Base-by-base conservation (phyloP, 1,140 invertebrate genomes). In the Conus betulinus region DNA sequence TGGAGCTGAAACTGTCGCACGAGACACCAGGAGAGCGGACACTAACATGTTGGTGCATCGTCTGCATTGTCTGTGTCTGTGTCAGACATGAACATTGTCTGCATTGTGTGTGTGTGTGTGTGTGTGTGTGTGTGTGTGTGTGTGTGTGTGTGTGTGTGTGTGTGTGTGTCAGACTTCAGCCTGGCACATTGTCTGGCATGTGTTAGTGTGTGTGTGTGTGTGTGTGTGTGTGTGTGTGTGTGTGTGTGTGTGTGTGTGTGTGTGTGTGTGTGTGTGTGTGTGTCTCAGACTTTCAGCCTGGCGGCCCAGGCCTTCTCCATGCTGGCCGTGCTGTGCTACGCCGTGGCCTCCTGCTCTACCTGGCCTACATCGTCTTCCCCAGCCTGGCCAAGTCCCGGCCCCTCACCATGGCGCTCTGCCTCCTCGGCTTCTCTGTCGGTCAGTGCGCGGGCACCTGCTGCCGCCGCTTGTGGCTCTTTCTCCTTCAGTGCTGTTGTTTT, bases 221-320 rank as follows among this genome's bases (percentile, higher is more conserved):
- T 39, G 39, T 39, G 39, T 39, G 39, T 39, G 39, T 39, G 39
- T 39, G 39, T 39, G 39, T 39, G 39, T 39, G 39, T 39, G 39
- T 39, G 39, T 39, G 39, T 39, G 39, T 39, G 39, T 39, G 39
- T 39, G 39, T 39, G 11, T 15, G 11, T 20, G 11, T 74, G 67
- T 74, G 67, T 74, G 20, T 74, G 11, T 15, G 11, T 20, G 11
- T 74, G 67, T 71, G 67, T 74, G 15, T 39, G 7, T 6, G 10
- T 10, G 7, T 78, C 90, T 78, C 89, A 92, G 91, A 91, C 71
- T 92, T 92, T 92, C 87, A 92, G 87, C 71, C 88, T 92, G 85
- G 91, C 90, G 13, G 87, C 91, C 5, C 91, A 92, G 71, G 90
- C 91, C 0, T 92, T 92, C 74, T 92, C 91, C 13, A 92, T 92